Evolutionary conservation across 2,113 vertebrate genomes (phyloP), one percentile per base, ranked within the genome.

Genomic region (Tachysurus vachellii): DNA sequence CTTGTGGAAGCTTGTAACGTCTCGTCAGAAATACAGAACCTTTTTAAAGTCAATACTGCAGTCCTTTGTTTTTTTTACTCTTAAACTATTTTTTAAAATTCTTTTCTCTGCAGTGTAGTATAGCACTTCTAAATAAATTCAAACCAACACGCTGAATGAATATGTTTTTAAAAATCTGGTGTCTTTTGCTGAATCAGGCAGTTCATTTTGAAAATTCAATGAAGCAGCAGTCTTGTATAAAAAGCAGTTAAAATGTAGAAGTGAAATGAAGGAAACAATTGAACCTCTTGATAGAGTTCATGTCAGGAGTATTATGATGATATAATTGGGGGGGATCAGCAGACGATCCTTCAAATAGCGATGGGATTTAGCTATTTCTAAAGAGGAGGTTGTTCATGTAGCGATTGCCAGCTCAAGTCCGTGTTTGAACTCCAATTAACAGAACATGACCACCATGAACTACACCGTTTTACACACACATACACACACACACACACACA

Each of bases 131-230:
- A 64, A 61, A 4, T 54, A 47, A 28, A 50, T 61, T 62, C 42
- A 79, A 54, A 50, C 14, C 21, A 16, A 8, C 54, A 47, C n/a
- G 42, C 7, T 54, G 44, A 21, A 17, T n/a, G 31, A 61, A 62
- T 31, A n/a, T 31, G 12, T 12, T 75, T n/a, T 21, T 3, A 28
- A 42, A 85, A 85, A 61, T 79, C 42, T 7, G 56, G n/a, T 75
- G 19, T 14, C 28, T 57, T 73, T 62, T 59, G 85, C 80, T 73
- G 85, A 82, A 82, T 75, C 68, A 87, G 53, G 61, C 31, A 75
- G 17, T 57, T 54, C 2, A 31, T 85, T 85, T n/a, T 61, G 31
- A 47, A 59, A 62, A 61, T 61, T 28, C 56, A 21, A 31, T 62
- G 26, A 62, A 28, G 26, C 84, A 28, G 42, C 36, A 62, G 56